phyloP scores from a whole-genome alignment of 2,888 invertebrate species.

The Macrophya alboannulata region DNA sequence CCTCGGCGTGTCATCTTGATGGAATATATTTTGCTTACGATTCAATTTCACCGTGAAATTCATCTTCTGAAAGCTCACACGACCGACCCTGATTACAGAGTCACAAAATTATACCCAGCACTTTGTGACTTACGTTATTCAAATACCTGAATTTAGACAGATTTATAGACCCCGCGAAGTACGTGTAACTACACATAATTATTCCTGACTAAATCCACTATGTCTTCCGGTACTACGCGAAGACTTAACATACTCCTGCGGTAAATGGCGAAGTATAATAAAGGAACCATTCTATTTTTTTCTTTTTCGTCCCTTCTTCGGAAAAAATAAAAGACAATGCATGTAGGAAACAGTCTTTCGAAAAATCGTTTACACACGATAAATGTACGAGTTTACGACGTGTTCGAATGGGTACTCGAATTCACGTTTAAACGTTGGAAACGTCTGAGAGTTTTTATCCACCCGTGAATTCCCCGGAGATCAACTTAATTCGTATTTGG shows the following conservation, averaged over 20 bases:
- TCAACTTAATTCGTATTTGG: neutral
- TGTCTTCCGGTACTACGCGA: slow-evolving; percentile 3
- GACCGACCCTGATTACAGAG: slow-evolving; percentile 10
- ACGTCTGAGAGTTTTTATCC: neutral
- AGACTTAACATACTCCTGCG: neutral
- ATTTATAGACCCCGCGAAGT: slow-evolving; percentile 22
- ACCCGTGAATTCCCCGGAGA: neutral
- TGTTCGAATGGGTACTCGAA: neutral
- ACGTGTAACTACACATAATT: slow-evolving; percentile 5
- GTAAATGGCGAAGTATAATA: neutral
- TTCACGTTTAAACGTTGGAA: neutral
- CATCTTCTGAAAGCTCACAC: neutral
- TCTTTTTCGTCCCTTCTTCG: neutral
- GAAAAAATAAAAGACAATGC: neutral
- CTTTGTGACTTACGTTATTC: slow-evolving; percentile 32
- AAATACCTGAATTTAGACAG: slow-evolving; percentile 29
- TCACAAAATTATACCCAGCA: slow-evolving; percentile 18
- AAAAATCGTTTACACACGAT: neutral
- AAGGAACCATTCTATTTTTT: neutral
- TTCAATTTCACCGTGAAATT: slow-evolving; percentile 45
- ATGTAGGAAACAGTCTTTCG: neutral
- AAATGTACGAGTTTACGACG: neutral
- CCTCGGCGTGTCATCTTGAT: slow-evolving; percentile 10
- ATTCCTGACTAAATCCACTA: neutral
- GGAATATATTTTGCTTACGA: slow-evolving; percentile 48